These are phyloP conservation scores for Dinoponera quadriceps DNA, from an alignment of 1,140 invertebrate species.

Conservation along the genomic window DNA sequence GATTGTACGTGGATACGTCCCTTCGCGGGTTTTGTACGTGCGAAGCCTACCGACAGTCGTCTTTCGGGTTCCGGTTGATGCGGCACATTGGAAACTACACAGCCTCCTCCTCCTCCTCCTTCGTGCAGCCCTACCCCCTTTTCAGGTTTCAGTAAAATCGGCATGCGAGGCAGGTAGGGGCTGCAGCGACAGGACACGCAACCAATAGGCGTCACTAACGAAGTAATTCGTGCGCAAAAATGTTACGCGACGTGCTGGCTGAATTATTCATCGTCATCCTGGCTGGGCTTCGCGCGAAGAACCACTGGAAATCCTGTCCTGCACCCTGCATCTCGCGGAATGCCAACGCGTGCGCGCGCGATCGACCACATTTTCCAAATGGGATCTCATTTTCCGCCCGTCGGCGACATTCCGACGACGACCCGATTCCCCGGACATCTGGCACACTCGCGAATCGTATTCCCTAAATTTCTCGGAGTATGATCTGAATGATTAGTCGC, in stretches of 20 bases:
- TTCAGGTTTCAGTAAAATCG: constrained; percentile 75
- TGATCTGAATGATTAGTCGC: too few relatives aligned
- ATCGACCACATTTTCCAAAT: too few relatives aligned
- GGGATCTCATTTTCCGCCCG: too few relatives aligned
- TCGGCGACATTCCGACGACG: too few relatives aligned
- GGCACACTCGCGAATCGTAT: too few relatives aligned
- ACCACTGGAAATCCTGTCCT: constrained; percentile 50
- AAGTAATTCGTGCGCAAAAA: constrained; percentile 81
- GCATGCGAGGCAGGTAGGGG: constrained; percentile 72
- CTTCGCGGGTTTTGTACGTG: constrained; percentile 53
- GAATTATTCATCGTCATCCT: constrained; percentile 79
- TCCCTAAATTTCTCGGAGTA: too few relatives aligned
- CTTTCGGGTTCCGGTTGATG: constrained; percentile 42
- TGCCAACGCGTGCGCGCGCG: neutral
- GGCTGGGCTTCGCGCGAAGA: neutral
- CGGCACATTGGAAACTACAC: constrained; percentile 45
- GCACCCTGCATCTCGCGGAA: constrained; percentile 15
- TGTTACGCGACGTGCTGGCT: constrained; percentile 67
- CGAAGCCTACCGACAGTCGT: constrained; percentile 25
- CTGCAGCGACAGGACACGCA: constrained; percentile 57
- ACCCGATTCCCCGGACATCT: too few relatives aligned
- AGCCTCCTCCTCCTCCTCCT: constrained; percentile 62
- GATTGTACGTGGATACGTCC: constrained; percentile 57
- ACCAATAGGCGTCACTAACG: constrained; percentile 68
- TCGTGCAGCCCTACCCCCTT: constrained; percentile 68